These are phyloP conservation scores for Zosterops japonicus DNA, from an alignment of 2,113 vertebrate genomes.

Conservation along the genomic window DNA sequence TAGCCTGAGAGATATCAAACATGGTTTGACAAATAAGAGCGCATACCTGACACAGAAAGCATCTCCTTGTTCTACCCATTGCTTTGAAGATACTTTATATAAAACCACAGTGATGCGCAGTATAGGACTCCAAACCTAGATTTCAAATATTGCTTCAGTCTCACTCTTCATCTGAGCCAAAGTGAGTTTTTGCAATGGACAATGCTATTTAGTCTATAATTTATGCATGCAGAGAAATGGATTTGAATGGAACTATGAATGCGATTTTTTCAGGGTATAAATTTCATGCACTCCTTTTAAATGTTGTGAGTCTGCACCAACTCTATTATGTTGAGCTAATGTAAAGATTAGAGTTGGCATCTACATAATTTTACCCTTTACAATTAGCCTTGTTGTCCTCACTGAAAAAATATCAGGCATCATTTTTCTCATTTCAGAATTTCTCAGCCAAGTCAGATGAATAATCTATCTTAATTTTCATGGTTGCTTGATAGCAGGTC, in stretches of 20 bases:
- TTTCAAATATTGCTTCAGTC: background rate
- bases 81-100: background rate
- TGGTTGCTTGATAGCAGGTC: background rate
- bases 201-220: background rate
- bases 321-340: background rate
- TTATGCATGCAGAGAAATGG: background rate
- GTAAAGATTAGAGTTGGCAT: background rate
- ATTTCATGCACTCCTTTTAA: background rate
- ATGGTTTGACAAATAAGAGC: background rate
- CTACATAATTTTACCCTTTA: background rate
- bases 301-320: background rate
- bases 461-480: background rate
- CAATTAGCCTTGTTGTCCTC: background rate
- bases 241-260: background rate
- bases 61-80: background rate
- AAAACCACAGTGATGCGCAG: background rate
- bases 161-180: background rate
- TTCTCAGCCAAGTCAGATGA: background rate
- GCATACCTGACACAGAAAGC: background rate
- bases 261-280: background rate
- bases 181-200: background rate
- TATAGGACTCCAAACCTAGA: background rate
- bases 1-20: background rate
- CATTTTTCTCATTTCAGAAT: background rate
- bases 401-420: background rate